Evolutionary conservation across 2,113 vertebrate genomes (phyloP).

Genomic region (Sinosuthora webbiana): DNA sequence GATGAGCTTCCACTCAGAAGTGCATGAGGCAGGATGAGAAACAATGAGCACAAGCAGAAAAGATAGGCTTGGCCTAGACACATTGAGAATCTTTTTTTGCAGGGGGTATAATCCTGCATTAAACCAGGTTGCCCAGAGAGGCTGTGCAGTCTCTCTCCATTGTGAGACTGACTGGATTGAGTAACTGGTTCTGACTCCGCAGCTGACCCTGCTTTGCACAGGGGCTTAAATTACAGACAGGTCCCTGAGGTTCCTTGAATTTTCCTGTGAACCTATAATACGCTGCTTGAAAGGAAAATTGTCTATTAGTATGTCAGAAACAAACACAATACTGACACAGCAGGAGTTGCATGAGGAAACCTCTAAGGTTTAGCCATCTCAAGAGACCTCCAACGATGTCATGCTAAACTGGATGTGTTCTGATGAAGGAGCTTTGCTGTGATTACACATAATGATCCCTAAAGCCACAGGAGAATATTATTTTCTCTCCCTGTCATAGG

Average conservation of each 20-base stretch:
- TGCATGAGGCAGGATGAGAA: neutral
- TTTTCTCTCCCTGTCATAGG: slow-evolving; percentile 22
- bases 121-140: neutral
- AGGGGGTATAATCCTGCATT: neutral
- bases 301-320: neutral
- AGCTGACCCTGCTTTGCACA: neutral
- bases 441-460: slow-evolving; percentile 46
- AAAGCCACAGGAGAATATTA: neutral
- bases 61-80: neutral
- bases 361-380: slow-evolving; percentile 18
- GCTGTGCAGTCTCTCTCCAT: neutral
- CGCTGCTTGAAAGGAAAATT: neutral
- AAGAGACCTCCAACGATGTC: slow-evolving; percentile 14
- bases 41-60: neutral
- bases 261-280: neutral
- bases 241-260: neutral
- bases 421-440: slow-evolving; percentile 19
- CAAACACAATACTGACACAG: neutral
- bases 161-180: neutral
- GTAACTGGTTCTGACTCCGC: neutral
- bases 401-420: slow-evolving; percentile 30
- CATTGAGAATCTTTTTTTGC: neutral
- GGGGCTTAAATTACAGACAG: neutral
- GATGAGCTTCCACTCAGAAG: neutral
- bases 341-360: neutral